Conservation (phyloP, 2,888 invertebrate genomes). For the Patella caerulea region DNA sequence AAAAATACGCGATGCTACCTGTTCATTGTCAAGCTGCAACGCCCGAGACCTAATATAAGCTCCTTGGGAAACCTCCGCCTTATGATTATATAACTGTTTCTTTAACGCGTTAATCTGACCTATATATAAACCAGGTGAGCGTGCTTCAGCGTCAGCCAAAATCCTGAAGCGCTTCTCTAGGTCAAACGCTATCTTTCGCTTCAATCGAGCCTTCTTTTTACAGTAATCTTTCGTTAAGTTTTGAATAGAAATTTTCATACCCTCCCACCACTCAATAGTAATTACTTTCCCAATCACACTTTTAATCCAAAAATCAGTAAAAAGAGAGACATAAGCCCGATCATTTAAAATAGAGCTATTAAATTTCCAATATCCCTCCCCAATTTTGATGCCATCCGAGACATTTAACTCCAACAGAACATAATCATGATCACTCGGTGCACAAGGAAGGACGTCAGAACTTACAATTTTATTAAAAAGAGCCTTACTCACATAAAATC, state of each 20-base stretch:
- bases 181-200: background rate
- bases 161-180: conserved; percentile 4
- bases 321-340: conserved; percentile 7
- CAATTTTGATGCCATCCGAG: background rate
- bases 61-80: background rate
- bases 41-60: conserved; percentile 7
- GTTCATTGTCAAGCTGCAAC: background rate
- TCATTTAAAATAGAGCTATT: background rate
- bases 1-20: background rate
- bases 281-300: background rate
- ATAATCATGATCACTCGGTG: background rate
- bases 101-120: background rate
- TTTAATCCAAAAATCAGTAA: background rate
- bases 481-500: too few species aligned
- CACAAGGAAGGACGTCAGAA: background rate
- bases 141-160: background rate
- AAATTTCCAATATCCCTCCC: conserved; percentile 2
- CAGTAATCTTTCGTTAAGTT: background rate
- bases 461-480: background rate
- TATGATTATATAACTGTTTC: conserved; percentile 3
- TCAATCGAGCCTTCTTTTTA: background rate
- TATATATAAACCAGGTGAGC: background rate
- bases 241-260: background rate
- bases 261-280: background rate
- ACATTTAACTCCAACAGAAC: background rate